Percentiles rank a stretch among this genome's conserved stretches.
phyloP scores from a whole-genome alignment of 2,113 vertebrate genomes.

The Eublepharis macularius region DNA sequence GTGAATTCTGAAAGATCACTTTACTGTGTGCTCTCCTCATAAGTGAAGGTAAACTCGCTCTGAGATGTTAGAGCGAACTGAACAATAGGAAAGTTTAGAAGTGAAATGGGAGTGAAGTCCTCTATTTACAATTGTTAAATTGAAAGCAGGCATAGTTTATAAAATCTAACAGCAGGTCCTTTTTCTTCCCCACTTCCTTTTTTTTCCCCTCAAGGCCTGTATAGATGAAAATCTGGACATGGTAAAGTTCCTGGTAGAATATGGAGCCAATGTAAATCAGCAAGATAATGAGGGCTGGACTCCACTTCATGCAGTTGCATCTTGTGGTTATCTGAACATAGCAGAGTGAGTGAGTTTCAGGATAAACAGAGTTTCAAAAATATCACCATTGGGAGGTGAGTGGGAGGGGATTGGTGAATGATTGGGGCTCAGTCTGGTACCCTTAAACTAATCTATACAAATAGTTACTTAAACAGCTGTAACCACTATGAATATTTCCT shows the following conservation, averaged over 20 bases:
- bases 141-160: neutral
- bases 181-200: neutral
- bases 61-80: conserved; percentile 7
- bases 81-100: neutral
- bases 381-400: neutral
- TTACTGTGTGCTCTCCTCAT: fast-evolving
- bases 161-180: conserved; percentile 28
- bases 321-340: conserved; percentile 91
- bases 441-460: neutral
- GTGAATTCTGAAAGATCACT: neutral
- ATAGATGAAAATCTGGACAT: conserved; percentile 95
- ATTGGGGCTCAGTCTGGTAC: too few species aligned
- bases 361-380: neutral
- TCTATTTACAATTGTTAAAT: neutral
- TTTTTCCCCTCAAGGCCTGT: conserved; percentile 83
- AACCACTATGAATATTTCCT: fast-evolving
- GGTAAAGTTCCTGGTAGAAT: conserved; percentile 89
- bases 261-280: conserved; percentile 87
- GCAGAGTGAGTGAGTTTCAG: conserved; percentile 88
- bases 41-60: neutral
- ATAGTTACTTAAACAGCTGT: neutral
- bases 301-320: conserved; percentile 91
- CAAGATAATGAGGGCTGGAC: conserved; percentile 97
- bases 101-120: neutral
- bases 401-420: neutral